Conservation (phyloP, 1,140 invertebrate species). For the Euglossa dilemma region DNA sequence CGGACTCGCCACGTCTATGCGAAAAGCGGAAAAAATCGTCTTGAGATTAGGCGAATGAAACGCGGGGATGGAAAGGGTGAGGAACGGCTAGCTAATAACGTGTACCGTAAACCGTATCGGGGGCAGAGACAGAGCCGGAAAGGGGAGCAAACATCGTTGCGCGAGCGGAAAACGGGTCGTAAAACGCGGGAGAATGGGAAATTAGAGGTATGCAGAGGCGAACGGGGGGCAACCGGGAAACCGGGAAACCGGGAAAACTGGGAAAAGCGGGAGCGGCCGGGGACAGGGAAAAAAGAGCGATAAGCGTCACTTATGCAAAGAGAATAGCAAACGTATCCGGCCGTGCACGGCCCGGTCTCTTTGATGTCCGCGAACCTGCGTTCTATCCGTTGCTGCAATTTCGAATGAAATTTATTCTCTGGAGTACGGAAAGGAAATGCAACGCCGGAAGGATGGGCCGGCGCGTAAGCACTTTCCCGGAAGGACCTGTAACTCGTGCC, state of each 20-base stretch:
- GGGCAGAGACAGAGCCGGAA: not conserved
- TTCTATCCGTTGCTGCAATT: slow-evolving; percentile 18
- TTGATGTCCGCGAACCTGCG: slow-evolving; percentile 15
- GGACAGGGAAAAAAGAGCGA: not conserved
- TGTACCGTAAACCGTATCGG: not conserved
- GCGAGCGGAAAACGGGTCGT: not conserved
- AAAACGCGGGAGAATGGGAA: not conserved
- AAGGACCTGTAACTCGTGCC: not conserved
- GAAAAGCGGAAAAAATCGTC: not conserved
- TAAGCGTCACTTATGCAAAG: slow-evolving; percentile 47
- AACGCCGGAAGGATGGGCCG: not conserved
- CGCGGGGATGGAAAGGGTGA: not conserved
- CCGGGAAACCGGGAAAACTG: not conserved
- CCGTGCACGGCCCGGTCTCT: not conserved
- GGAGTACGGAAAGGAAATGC: not conserved
- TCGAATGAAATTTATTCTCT: slow-evolving; percentile 38
- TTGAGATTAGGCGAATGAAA: not conserved
- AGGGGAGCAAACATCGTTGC: not conserved
- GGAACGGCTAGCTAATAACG: not conserved
- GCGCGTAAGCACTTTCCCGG: not conserved
- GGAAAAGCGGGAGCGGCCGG: not conserved
- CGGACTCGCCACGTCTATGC: too few species aligned
- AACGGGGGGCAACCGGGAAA: not conserved
- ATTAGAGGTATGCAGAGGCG: not conserved
- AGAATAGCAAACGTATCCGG: slow-evolving; percentile 31